phyloP scores from a whole-genome alignment of 2,888 invertebrate genomes.

The Drosophila anomelani region DNA sequence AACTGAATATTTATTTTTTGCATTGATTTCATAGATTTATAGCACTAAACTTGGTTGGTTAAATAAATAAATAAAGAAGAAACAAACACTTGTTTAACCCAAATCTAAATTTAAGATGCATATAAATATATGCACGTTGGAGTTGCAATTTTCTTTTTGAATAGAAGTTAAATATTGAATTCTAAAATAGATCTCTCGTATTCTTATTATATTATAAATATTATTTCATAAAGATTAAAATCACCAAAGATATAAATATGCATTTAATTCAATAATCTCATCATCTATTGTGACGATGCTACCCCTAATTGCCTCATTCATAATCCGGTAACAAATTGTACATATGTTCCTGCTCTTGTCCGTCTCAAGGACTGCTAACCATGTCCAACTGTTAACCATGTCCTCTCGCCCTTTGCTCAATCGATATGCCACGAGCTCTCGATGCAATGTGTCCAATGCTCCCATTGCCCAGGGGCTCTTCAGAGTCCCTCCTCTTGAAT shows the following conservation, averaged over 20 bases:
- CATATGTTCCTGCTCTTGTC: conserved; percentile 11
- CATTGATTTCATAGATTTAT: no score
- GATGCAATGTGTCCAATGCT: conserved; percentile 52
- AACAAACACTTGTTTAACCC: no score
- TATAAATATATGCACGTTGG: no score
- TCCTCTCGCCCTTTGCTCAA: conserved; percentile 17
- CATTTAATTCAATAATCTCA: neutral
- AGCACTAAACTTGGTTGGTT: no score
- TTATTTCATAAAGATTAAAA: no score
- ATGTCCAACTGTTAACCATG: conserved; percentile 38
- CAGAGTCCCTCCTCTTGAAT: conserved; percentile 29
- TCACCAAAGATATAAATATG: no score
- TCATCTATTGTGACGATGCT: neutral
- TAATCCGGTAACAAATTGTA: conserved; percentile 13
- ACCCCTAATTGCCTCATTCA: conserved; percentile 25
- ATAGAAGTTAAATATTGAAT: no score
- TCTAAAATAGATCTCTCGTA: no score
- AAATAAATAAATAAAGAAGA: neutral
- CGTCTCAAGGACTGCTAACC: conserved; percentile 16
- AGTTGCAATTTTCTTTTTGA: no score
- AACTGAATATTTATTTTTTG: no score
- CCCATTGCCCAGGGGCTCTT: conserved; percentile 42
- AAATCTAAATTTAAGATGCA: no score
- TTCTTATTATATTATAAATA: no score
- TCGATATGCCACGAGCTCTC: conserved; percentile 42